These are phyloP conservation scores for Agrochola macilenta DNA, from an alignment of 2,888 invertebrate species.

Conservation along the genomic window DNA sequence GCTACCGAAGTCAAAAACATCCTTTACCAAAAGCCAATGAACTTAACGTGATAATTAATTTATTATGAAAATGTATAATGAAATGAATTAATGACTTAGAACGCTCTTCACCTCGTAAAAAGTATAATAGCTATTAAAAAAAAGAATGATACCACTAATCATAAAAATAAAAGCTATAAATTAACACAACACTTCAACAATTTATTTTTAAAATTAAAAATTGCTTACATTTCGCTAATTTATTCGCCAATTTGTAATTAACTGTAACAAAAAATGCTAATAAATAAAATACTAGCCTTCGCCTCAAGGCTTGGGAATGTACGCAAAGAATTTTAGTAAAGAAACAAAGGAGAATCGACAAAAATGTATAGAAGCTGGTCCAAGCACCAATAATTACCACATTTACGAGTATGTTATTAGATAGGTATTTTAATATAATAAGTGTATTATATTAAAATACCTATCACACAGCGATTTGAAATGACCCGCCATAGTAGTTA, in stretches of 20 bases:
- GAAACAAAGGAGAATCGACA: conserved; percentile 24
- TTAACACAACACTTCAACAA: conserved; percentile 35
- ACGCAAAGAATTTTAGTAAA: conserved; percentile 6
- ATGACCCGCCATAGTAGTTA: too few species aligned
- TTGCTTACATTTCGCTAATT: conserved; percentile 49
- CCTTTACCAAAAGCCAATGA: conserved; percentile 10
- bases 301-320: conserved; percentile 41
- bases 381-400: too few species aligned
- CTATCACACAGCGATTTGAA: too few species aligned
- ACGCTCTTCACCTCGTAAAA: conserved; percentile 22
- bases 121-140: conserved; percentile 11
- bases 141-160: conserved; percentile 20
- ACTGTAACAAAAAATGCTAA: conserved; percentile 27
- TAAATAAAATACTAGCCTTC: conserved; percentile 41
- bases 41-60: conserved; percentile 5
- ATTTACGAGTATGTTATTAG: too few species aligned
- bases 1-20: background rate
- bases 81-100: conserved; percentile 12
- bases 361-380: too few species aligned
- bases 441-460: too few species aligned
- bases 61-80: conserved; percentile 23
- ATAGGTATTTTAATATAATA: too few species aligned
- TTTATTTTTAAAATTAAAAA: conserved; percentile 57
- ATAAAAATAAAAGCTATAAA: conserved; percentile 43
- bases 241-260: conserved; percentile 61